Evolutionary conservation across 2,797 vertebrate species (phyloP).

Genomic region (Hybognathus amarus): DNA sequence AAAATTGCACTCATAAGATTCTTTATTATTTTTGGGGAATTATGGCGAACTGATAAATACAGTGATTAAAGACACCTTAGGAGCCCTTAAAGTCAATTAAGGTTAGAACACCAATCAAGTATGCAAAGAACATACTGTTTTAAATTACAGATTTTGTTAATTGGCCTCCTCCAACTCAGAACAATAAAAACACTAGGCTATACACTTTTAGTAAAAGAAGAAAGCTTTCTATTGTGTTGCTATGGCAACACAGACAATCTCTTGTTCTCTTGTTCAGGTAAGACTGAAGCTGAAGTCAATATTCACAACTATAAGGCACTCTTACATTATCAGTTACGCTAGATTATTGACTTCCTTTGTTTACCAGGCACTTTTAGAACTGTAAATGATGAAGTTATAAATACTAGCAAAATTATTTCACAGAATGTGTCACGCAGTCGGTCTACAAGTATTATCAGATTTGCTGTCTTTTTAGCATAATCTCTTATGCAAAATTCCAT

Average conservation of each 20-base stretch:
- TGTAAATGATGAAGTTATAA: not conserved
- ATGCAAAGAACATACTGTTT: constrained; percentile 30
- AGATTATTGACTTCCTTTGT: not conserved
- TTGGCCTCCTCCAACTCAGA: constrained; percentile 78
- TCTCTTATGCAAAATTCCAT: not conserved
- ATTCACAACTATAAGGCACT: constrained; percentile 80
- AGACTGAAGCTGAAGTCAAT: constrained; percentile 80
- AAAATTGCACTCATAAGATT: not conserved
- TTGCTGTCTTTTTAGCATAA: not conserved
- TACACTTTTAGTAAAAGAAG: constrained; percentile 75
- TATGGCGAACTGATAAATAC: constrained; percentile 33
- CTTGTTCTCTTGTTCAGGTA: constrained; percentile 83
- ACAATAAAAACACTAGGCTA: constrained; percentile 79
- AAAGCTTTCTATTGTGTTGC: constrained; percentile 79
- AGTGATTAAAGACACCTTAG: constrained; percentile 35
- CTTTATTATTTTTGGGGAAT: not conserved
- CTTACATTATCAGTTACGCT: not conserved
- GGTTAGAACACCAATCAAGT: constrained; percentile 22
- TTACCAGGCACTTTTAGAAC: constrained; percentile 1
- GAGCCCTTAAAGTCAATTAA: constrained; percentile 47
- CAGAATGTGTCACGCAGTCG: not conserved
- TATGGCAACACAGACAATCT: constrained; percentile 82
- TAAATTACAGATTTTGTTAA: constrained; percentile 28
- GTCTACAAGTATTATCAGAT: not conserved
- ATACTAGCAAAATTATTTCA: not conserved